Base-by-base conservation (phyloP, 2,888 invertebrate genomes). In the Macrostomum cliftonense region DNA sequence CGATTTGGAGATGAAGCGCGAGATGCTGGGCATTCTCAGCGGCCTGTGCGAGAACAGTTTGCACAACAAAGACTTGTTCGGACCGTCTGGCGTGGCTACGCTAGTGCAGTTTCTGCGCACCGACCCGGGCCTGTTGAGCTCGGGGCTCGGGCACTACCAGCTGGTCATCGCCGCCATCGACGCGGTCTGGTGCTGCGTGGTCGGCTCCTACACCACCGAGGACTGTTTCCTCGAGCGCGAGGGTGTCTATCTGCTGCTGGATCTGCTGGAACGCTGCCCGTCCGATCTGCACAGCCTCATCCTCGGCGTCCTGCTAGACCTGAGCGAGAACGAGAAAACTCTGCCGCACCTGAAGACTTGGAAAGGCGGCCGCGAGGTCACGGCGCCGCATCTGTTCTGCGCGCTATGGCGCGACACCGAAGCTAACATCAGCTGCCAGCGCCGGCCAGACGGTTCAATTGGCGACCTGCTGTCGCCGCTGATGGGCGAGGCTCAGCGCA, bases 1-100 rank as follows among this genome's bases (percentile, higher is more conserved):
- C 12, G 66, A 67, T 51, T 59, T 68, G 13, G 68, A 69, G 58
- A 68, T 68, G 64, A 67, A 68, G 60, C 60, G 63, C n/a, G 67
- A 68, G 55, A 67, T 67, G 59, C 58, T 70, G 39, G 59, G 67
- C 53, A 66, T 68, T 45, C 55, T 70, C 4, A 64, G 68, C 0
- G 57, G 61, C 46, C 56, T 70, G 9, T 68, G 68, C 61, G 68
- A 70, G 45, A 61, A 60, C 12, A 68, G 36, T 39, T 5, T 42
- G n/a, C 12, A 19, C 19, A 52, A 53, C n/a, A 55, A 69, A 68
- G 69, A 68, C 51, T 51, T 68, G 42, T 67, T 68, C 58, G 68
- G 68, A 12, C 58, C 57, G 39, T 57, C 58, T 37, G 69, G 68
- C 37, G 66, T 68, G 2, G 64, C 66, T 45, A 62, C 66, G 17